Evolutionary conservation across 2,888 invertebrate genomes (phyloP), one percentile per base, ranked within the genome.

Genomic region (Cancer borealis): DNA sequence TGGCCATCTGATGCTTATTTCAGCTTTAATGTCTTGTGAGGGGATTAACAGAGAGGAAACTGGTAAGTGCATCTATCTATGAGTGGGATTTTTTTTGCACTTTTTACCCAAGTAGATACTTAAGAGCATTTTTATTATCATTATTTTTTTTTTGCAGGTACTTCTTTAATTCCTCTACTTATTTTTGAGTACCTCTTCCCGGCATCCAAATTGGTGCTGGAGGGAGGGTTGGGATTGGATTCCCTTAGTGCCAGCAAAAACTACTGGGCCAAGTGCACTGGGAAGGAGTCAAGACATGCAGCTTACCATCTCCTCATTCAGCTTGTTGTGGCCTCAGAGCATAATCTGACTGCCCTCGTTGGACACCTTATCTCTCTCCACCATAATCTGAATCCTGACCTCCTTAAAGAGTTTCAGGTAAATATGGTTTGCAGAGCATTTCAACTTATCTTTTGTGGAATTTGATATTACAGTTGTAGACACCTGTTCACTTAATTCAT

Each of bases 281-380:
- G 99, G 12, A 98, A 96, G 94, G 97, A 98, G 66, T 98, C 99
- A 0, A 97, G 99, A 91, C 98, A 98, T 0, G 98, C 99, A 0
- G 98, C 99, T 0, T 99, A 98, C 96, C 99, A 99, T 96, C 97
- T 99, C 0, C 97, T 99, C 3, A 98, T 99, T 8, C 99, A 99
- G 96, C 96, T 99, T 96, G 98, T 98, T 0, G 98, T 98, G 96
- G 98, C 98, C 39, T 98, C 98, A 12, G 98, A 98, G 0, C 98
- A 98, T 94, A 99, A 99, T 97, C 99, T 98, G 97, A 96, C 96
- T 93, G 96, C 96, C 73, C 96, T 97, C n/a, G 96, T 96, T 88
- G 96, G 96, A 60, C 96, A 96, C 94, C 96, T 97, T 8, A 96
- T 96, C 45, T 95, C 96, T 84, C 96, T 97, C 96, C 97, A 97